Percentiles rank a stretch among this genome's conserved stretches.
phyloP scores from a whole-genome alignment of 2,888 invertebrate species.

The Agriopis aurantiaria region DNA sequence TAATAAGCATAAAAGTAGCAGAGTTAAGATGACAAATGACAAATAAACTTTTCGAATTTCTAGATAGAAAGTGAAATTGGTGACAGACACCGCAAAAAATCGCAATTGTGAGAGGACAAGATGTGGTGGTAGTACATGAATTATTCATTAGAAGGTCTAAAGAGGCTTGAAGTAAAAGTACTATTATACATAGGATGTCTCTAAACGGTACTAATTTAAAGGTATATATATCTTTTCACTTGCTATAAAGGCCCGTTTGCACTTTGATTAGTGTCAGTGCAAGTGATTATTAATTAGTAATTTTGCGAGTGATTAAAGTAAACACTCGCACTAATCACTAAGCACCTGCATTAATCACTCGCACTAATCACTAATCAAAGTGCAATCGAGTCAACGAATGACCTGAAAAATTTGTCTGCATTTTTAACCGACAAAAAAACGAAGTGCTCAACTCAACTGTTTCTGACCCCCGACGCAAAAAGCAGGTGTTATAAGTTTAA shows the following conservation, averaged over 20 bases:
- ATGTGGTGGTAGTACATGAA: slow-evolving; percentile 16
- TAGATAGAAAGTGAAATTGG: slow-evolving; percentile 29
- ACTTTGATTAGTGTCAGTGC: too few relatives aligned
- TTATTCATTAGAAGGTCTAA: slow-evolving; percentile 23
- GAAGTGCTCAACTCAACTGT: too few relatives aligned
- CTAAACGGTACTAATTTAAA: background rate
- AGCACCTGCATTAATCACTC: too few relatives aligned
- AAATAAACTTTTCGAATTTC: background rate
- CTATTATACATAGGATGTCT: background rate
- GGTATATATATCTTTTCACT: too few relatives aligned
- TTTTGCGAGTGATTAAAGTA: too few relatives aligned
- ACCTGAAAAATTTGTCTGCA: too few relatives aligned
- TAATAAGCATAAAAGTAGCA: background rate
- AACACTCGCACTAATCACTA: too few relatives aligned
- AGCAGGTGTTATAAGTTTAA: too few relatives aligned
- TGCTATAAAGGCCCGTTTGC: too few relatives aligned
- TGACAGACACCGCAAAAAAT: slow-evolving; percentile 30
- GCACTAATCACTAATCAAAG: background rate
- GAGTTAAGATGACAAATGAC: slow-evolving; percentile 7
- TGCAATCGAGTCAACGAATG: background rate
- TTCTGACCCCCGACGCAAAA: too few relatives aligned
- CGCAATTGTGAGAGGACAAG: slow-evolving; percentile 22
- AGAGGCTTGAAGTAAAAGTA: slow-evolving; percentile 10
- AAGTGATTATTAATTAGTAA: too few relatives aligned
- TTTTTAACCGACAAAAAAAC: too few relatives aligned